phyloP scores from a whole-genome alignment of 2,888 invertebrate genomes.

The Xestia c-nigrum region DNA sequence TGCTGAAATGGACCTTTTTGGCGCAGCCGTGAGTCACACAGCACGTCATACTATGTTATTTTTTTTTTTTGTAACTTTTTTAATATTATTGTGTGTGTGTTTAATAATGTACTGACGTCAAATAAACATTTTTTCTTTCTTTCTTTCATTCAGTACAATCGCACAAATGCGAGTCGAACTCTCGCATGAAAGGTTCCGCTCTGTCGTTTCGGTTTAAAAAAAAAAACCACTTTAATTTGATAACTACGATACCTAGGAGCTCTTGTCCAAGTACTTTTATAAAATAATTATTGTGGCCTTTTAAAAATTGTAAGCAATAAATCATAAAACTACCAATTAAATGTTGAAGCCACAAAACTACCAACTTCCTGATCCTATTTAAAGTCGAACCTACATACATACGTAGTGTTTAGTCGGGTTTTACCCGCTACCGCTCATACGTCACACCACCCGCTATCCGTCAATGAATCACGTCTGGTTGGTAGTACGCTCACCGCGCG shows the following conservation, averaged over 20 bases:
- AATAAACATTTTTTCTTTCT: too few species aligned
- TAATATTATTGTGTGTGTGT: too few species aligned
- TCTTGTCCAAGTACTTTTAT: not conserved
- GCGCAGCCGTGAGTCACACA: too few species aligned
- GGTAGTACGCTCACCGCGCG: constrained; percentile 54
- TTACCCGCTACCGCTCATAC: constrained; percentile 33
- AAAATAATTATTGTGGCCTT: not conserved
- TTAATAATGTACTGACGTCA: too few species aligned
- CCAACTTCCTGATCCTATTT: not conserved
- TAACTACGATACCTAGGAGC: not conserved
- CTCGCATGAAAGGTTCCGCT: too few species aligned
- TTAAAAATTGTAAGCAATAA: not conserved
- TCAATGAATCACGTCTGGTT: constrained; percentile 66
- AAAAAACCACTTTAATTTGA: too few species aligned
- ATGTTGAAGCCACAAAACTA: not conserved
- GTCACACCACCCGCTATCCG: constrained; percentile 17
- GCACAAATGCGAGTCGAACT: too few species aligned
- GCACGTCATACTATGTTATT: too few species aligned
- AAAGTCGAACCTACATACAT: not conserved
- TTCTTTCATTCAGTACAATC: too few species aligned
- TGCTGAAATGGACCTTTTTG: too few species aligned
- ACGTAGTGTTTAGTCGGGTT: not conserved
- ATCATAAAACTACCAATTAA: not conserved
- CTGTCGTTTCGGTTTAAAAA: too few species aligned
- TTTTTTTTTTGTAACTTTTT: too few species aligned